These are phyloP conservation scores for Tenthredo notha DNA, from an alignment of 2,888 invertebrate genomes.

Conservation along the genomic window DNA sequence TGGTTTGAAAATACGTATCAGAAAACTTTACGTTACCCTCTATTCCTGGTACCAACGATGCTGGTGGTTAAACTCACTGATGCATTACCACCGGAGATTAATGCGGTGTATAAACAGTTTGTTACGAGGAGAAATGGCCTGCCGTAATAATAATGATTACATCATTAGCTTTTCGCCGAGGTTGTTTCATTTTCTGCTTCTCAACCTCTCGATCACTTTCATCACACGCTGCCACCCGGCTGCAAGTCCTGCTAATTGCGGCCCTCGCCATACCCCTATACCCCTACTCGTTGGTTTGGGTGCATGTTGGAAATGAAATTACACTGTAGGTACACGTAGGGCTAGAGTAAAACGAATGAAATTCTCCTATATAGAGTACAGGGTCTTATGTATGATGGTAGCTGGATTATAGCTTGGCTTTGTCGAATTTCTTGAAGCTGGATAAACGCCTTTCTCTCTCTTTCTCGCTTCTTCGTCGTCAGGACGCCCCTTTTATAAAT, in stretches of 20 bases:
- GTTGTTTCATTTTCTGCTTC: slow-evolving; percentile 65
- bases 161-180: slow-evolving; percentile 67
- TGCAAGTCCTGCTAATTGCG: slow-evolving; percentile 27
- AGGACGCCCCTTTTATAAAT: neutral
- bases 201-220: slow-evolving; percentile 51
- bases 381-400: no score
- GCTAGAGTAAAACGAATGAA: neutral
- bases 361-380: neutral
- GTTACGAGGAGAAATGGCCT: slow-evolving; percentile 72
- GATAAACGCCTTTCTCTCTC: slow-evolving; percentile 9
- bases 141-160: slow-evolving; percentile 46
- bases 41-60: neutral
- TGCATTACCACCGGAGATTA: slow-evolving; percentile 74
- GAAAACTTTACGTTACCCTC: neutral
- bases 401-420: slow-evolving; percentile 2
- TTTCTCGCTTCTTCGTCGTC: slow-evolving; percentile 39
- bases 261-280: neutral
- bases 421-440: slow-evolving; percentile 14
- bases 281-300: neutral
- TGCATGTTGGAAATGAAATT: slow-evolving; percentile 1
- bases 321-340: neutral
- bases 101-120: slow-evolving; percentile 72
- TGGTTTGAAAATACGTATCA: neutral
- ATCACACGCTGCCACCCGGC: slow-evolving; percentile 9
- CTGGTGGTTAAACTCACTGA: slow-evolving; percentile 63